These are phyloP conservation scores for Meta bourneti DNA, from an alignment of 2,888 invertebrate species.

Conservation along the genomic window DNA sequence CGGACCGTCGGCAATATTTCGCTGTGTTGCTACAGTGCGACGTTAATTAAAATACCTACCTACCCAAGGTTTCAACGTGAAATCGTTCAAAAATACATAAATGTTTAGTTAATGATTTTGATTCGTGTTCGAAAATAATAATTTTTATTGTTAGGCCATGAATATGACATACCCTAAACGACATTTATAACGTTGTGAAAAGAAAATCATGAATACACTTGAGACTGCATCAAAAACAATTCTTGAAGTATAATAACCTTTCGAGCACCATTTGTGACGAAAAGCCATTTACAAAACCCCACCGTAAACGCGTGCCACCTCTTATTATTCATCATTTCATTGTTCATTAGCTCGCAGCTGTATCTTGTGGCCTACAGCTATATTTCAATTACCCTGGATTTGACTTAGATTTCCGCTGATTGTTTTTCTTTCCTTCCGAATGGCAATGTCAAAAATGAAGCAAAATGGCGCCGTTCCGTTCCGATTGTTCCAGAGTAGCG, in stretches of 20 bases:
- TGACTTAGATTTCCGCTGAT: constrained; percentile 16
- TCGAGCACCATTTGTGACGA: not conserved
- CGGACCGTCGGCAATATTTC: too few species aligned
- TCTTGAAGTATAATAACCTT: not conserved
- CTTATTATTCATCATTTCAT: constrained; percentile 24
- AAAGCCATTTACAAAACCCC: not conserved
- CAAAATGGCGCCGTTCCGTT: constrained; percentile 20
- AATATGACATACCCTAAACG: too few species aligned
- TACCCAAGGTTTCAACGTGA: too few species aligned
- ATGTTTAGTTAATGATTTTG: too few species aligned
- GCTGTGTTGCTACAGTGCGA: too few species aligned
- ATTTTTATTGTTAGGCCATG: too few species aligned
- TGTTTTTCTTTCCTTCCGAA: constrained; percentile 26
- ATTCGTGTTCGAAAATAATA: too few species aligned
- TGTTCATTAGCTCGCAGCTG: constrained; percentile 42
- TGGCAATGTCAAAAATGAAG: not conserved
- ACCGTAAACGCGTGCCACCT: not conserved
- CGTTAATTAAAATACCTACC: too few species aligned
- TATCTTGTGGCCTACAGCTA: constrained; percentile 11
- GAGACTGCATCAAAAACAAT: not conserved
- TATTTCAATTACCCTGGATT: constrained; percentile 9
- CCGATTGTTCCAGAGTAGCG: not conserved
- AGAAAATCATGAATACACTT: not conserved
- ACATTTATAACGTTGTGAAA: too few species aligned
- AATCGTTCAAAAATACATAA: too few species aligned